A percentile compares a stretch with the other conserved stretches of the same genome.
Evolutionary conservation across 2,113 vertebrate genomes (phyloP).

Genomic region (Columba livia): DNA sequence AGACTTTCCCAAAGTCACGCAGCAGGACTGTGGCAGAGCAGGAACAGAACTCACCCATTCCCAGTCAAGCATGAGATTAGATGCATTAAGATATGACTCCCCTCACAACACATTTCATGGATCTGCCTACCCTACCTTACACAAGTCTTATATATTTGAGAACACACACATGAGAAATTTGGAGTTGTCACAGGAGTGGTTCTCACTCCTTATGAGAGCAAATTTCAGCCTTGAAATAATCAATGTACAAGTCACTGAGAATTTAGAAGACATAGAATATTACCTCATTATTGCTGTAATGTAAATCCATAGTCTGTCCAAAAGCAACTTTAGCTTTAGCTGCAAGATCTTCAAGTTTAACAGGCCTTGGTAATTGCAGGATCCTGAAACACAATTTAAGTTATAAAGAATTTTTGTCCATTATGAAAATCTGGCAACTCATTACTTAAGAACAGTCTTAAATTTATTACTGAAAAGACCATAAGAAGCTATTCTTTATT

Average conservation of each 20-base stretch:
- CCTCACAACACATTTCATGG: not conserved
- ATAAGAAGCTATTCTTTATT: not conserved
- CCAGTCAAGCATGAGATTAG: not conserved
- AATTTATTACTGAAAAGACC: not conserved
- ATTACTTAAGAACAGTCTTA: not conserved
- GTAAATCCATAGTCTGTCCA: slow-evolving; percentile 94
- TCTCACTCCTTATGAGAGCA: not conserved
- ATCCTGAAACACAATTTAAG: slow-evolving; percentile 81
- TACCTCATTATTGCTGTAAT: slow-evolving; percentile 99
- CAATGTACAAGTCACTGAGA: not conserved
- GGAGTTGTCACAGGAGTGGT: not conserved
- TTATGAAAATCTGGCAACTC: no score
- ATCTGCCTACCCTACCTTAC: not conserved
- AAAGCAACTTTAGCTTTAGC: slow-evolving; percentile 94
- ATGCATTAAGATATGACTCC: not conserved
- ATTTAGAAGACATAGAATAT: not conserved
- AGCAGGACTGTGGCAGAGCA: not conserved
- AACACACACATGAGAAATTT: not conserved
- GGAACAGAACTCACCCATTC: not conserved
- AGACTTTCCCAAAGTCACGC: not conserved
- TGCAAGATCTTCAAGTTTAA: slow-evolving; percentile 91
- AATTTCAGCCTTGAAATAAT: slow-evolving; percentile 1
- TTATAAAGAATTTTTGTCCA: not conserved
- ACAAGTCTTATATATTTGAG: not conserved
- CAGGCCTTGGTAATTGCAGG: slow-evolving; percentile 91